A percentile compares a stretch with the other conserved stretches of the same genome.
Conservation (phyloP, 2,888 invertebrate genomes). For the Halictus ligatus region DNA sequence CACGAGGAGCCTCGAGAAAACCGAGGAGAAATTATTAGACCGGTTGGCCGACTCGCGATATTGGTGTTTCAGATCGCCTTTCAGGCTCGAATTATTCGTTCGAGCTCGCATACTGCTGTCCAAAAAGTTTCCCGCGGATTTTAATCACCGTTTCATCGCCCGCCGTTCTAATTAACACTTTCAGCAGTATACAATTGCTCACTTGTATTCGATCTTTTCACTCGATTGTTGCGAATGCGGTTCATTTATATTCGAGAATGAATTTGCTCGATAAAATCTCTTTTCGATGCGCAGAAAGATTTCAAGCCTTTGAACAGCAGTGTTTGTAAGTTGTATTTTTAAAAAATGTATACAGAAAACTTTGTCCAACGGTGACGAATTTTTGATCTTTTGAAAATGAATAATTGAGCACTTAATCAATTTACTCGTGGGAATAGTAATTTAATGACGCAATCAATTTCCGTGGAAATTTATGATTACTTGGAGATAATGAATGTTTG, state of each 20-base stretch:
- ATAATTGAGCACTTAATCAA: not conserved
- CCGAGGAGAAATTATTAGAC: slow-evolving; percentile 26
- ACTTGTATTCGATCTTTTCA: not conserved
- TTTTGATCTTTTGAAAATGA: not conserved
- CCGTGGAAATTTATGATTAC: not conserved
- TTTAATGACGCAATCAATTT: not conserved
- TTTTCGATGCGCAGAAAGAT: not conserved
- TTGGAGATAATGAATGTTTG: not conserved
- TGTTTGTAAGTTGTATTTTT: not conserved
- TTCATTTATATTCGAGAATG: not conserved
- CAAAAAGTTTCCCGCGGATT: not conserved
- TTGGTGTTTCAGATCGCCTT: slow-evolving; percentile 51
- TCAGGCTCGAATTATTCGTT: not conserved
- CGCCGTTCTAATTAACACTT: not conserved
- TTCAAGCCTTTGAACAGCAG: not conserved
- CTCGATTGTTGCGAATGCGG: not conserved
- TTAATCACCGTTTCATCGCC: not conserved
- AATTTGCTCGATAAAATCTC: not conserved
- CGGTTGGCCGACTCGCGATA: slow-evolving; percentile 33
- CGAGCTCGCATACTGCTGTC: not conserved
- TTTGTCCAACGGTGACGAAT: not conserved
- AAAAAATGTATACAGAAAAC: too few species aligned
- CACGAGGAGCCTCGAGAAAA: slow-evolving; percentile 43
- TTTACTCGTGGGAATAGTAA: not conserved
- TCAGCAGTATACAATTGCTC: not conserved